Conservation (phyloP, 2,113 vertebrate species). For the Tor tambroides region DNA sequence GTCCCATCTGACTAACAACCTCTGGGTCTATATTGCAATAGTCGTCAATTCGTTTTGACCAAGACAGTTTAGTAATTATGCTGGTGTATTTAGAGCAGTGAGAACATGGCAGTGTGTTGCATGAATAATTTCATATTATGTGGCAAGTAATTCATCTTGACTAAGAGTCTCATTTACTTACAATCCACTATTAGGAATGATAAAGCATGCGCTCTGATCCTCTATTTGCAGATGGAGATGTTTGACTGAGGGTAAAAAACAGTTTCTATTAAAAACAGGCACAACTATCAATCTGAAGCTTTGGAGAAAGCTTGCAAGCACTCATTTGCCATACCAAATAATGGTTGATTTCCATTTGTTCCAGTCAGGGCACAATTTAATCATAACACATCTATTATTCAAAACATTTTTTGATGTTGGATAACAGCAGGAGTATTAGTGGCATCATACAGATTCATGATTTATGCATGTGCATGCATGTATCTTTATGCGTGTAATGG, state of each 20-base stretch:
- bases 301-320: not conserved
- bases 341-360: conserved; percentile 18
- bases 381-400: conserved; percentile 28
- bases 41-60: conserved; percentile 2
- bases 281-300: conserved; percentile 19
- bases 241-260: not conserved
- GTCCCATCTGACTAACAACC: not conserved
- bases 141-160: conserved; percentile 46
- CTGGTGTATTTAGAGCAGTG: conserved; percentile 8
- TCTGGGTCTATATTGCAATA: conserved; percentile 16
- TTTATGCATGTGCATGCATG: conserved; percentile 12
- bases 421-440: conserved; percentile 8
- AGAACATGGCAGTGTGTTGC: conserved; percentile 34
- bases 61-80: conserved; percentile 44
- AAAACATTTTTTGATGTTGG: not conserved
- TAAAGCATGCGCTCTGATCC: not conserved
- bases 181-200: conserved; percentile 33
- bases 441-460: not conserved
- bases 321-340: conserved; percentile 16
- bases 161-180: conserved; percentile 47
- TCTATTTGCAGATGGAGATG: conserved; percentile 8
- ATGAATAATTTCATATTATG: conserved; percentile 37
- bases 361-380: conserved; percentile 18
- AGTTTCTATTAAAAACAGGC: not conserved
- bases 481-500: conserved; percentile 11